Conservation (phyloP, 2,113 vertebrate species). For the Erythrocercus mccallii region DNA sequence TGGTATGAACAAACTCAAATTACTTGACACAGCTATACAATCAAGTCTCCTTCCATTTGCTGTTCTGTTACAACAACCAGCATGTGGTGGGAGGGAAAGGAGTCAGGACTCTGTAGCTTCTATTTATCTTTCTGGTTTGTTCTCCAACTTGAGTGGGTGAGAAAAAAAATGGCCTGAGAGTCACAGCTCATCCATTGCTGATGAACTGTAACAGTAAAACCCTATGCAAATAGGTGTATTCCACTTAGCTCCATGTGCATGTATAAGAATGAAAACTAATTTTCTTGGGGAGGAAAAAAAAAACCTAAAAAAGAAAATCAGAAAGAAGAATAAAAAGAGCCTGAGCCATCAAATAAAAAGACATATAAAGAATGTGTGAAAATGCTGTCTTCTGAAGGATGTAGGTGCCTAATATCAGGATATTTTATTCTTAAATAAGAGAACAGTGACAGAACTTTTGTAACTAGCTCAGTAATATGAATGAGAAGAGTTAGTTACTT, state of each 20-base stretch:
- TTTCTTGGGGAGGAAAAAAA: not conserved
- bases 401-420: not conserved
- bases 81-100: not conserved
- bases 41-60: not conserved
- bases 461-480: not conserved
- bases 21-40: not conserved
- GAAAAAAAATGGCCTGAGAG: not conserved
- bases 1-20: not conserved
- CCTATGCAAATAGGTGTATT: not conserved
- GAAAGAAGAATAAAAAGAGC: not conserved
- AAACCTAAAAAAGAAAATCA: not conserved
- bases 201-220: not conserved
- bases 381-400: not conserved
- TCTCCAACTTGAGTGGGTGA: not conserved
- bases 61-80: not conserved
- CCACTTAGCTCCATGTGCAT: not conserved
- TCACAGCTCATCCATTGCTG: not conserved
- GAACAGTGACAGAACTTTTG: not conserved
- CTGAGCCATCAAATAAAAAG: not conserved
- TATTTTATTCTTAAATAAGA: not conserved
- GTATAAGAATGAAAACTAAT: not conserved
- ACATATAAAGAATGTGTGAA: not conserved
- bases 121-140: not conserved
- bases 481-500: not conserved
- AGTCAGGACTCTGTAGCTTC: not conserved